These are phyloP conservation scores for Onychorhynchus coronatus DNA, from an alignment of 2,113 vertebrate genomes.

Conservation along the genomic window DNA sequence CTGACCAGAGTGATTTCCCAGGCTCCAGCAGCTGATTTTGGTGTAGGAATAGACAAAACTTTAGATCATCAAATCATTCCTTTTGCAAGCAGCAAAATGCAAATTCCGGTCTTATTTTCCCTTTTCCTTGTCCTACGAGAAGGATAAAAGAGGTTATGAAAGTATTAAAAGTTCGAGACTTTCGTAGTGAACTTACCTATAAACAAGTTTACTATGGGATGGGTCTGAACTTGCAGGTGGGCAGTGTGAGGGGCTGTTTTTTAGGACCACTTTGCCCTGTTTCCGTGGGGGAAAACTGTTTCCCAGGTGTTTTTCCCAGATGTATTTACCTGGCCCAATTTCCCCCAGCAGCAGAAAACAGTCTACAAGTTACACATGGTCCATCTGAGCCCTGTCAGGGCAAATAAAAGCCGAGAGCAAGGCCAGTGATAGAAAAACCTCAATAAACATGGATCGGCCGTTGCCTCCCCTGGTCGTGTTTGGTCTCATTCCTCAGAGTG, in stretches of 20 bases:
- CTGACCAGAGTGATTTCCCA: neutral
- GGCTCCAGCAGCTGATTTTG: neutral
- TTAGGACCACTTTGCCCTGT: neutral
- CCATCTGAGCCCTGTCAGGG: neutral
- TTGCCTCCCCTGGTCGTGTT: neutral
- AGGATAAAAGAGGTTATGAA: neutral
- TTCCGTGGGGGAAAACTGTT: neutral
- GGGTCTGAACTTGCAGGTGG: neutral
- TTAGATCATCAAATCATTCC: neutral
- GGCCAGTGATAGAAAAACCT: neutral
- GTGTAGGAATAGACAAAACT: neutral
- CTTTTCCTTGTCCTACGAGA: neutral
- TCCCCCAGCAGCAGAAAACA: neutral
- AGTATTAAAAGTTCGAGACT: neutral
- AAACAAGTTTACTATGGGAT: neutral
- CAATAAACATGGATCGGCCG: fast-evolving
- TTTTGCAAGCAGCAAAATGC: neutral
- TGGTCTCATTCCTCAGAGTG: neutral
- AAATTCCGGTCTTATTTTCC: fast-evolving
- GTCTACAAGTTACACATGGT: fast-evolving
- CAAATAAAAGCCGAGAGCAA: neutral
- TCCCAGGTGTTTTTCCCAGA: fast-evolving
- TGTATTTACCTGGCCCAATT: neutral
- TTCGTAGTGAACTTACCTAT: neutral
- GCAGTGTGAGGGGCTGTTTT: neutral